These are phyloP conservation scores for Archips xylosteana DNA, from an alignment of 2,888 invertebrate species.

Conservation along the genomic window DNA sequence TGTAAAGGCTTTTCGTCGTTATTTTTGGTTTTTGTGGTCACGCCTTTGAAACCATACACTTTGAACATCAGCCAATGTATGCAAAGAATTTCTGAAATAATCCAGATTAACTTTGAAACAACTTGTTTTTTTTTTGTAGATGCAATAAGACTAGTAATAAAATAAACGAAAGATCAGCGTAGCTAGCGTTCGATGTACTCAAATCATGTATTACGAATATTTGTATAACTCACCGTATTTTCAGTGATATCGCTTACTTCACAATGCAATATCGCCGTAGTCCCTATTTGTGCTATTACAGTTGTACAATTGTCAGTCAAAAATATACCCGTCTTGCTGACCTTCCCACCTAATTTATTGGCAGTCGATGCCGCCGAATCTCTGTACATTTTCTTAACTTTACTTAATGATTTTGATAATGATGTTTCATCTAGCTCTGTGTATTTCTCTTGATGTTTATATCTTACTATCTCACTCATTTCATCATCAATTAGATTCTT, in stretches of 20 bases:
- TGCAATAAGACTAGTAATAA: too few relatives aligned
- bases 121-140: too few relatives aligned
- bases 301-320: slow-evolving; percentile 87
- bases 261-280: slow-evolving; percentile 87
- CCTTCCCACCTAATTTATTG: slow-evolving; percentile 77
- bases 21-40: too few relatives aligned
- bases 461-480: slow-evolving; percentile 60
- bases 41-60: too few relatives aligned
- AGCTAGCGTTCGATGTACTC: too few relatives aligned
- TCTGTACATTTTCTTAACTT: slow-evolving; percentile 83
- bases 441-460: slow-evolving; percentile 63
- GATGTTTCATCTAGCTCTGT: slow-evolving; percentile 67
- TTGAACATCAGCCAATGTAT: too few relatives aligned
- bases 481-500: slow-evolving; percentile 70
- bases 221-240: slow-evolving; percentile 83
- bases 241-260: slow-evolving; percentile 87
- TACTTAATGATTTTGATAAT: slow-evolving; percentile 70
- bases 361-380: slow-evolving; percentile 71
- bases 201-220: neutral
- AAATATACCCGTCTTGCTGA: slow-evolving; percentile 79
- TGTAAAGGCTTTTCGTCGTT: too few relatives aligned
- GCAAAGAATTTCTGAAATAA: too few relatives aligned
- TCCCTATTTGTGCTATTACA: slow-evolving; percentile 87
- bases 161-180: too few relatives aligned
- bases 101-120: too few relatives aligned